phyloP scores from a whole-genome alignment of 2,113 vertebrate genomes.

The Phoxinus phoxinus region DNA sequence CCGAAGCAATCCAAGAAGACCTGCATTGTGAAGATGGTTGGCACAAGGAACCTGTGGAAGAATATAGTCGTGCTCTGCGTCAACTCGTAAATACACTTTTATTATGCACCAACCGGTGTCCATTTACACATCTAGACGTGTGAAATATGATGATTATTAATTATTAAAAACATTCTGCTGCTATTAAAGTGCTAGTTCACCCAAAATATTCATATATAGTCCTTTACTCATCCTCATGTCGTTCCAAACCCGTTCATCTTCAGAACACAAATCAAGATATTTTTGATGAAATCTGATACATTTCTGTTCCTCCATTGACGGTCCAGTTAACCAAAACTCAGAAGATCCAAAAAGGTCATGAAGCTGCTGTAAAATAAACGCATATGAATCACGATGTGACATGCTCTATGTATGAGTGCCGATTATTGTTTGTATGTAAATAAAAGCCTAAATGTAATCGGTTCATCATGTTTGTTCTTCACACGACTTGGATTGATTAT shows the following conservation, averaged over 20 bases:
- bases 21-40: slow-evolving; percentile 94
- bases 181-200: background rate
- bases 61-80: slow-evolving; percentile 95
- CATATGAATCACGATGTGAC: background rate
- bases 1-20: slow-evolving; percentile 88
- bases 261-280: too few species aligned
- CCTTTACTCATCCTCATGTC: background rate
- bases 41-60: slow-evolving; percentile 97
- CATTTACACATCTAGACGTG: background rate
- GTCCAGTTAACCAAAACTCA: background rate
- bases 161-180: background rate
- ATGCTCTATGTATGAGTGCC: too few species aligned
- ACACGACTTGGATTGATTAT: too few species aligned
- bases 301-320: too few species aligned
- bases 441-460: too few species aligned
- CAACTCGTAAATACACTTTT: slow-evolving; percentile 87
- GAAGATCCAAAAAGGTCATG: background rate
- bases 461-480: too few species aligned
- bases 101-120: background rate
- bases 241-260: background rate
- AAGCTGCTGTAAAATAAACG: background rate
- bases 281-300: too few species aligned
- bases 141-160: background rate
- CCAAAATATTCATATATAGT: background rate
- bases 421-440: too few species aligned